Evolutionary conservation across 2,888 invertebrate genomes (phyloP).

Genomic region (Tetramorium bicarinatum): DNA sequence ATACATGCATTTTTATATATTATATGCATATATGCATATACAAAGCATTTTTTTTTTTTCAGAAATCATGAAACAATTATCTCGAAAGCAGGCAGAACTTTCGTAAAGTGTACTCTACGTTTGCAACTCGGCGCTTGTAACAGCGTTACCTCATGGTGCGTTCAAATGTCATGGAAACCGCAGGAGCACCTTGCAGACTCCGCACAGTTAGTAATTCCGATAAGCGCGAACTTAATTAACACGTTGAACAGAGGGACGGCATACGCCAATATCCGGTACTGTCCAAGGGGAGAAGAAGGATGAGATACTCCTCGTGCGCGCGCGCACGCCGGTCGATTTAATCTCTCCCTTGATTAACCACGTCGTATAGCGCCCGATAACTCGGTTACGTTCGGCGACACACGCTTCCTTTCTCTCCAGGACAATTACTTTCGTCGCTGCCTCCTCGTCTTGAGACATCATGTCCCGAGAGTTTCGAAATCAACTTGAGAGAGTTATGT

Average conservation of each 20-base stretch:
- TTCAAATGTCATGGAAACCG: not conserved
- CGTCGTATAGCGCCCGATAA: constrained; percentile 59
- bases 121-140: not conserved
- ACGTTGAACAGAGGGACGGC: constrained; percentile 67
- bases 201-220: constrained; percentile 25
- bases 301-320: constrained; percentile 52
- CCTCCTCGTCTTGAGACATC: too few species aligned
- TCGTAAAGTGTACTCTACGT: not conserved
- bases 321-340: constrained; percentile 62
- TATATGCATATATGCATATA: too few species aligned
- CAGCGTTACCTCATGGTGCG: not conserved
- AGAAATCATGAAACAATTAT: not conserved
- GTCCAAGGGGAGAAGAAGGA: constrained; percentile 59
- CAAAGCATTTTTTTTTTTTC: too few species aligned
- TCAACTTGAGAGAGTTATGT: too few species aligned
- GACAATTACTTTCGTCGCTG: constrained; percentile 17
- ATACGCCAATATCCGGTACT: constrained; percentile 80
- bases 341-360: constrained; percentile 65
- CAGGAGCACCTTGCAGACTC: constrained; percentile 4
- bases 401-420: not conserved
- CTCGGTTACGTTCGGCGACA: constrained; percentile 51
- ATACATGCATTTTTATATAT: too few species aligned
- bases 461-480: not conserved
- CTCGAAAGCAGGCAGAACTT: not conserved
- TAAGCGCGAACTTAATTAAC: constrained; percentile 79